Base-by-base conservation (phyloP, 1,140 invertebrate species). In the Aphelinus certus region DNA sequence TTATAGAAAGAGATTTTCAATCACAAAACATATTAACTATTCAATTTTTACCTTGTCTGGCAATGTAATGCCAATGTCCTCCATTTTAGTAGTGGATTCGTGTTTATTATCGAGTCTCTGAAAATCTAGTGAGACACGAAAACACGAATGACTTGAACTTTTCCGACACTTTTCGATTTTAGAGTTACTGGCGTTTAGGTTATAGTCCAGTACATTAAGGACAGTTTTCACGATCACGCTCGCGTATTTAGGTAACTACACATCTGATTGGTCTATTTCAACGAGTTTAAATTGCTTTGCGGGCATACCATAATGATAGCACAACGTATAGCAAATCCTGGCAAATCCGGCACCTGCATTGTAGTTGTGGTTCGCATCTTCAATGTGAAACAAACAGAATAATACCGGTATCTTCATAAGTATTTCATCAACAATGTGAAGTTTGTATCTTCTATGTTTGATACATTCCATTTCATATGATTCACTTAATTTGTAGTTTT, bases 31-130 rank as follows among this genome's bases (percentile, higher is more conserved):
- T 3, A 57, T 72, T 53, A 53, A 26, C 3, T 53, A 51, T 3
- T 53, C 26, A 26, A 26, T 26, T 26, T 26, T 26, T 88, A 93
- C 93, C 88, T 93, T 94, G 81, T 94, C 93, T 5, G 91, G 89
- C 56, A 93, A 82, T 80, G 91, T 88, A 77, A 93, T 89, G 76
- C 93, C 92, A 82, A 93, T 92, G 83, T 92, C 91, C 87, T 93
- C 92, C 92, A 93, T 93, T 85, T 82, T 85, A 77, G 3, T 46
- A 56, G 3, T 57, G 10, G 42, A 51, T 45, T 67, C 71, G 56
- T 43, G 64, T 56, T 55, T 49, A 49, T n/a, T 58, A 53, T 56
- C 47, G 26, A 10, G n/a, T 43, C 56, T 53, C 62, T 47, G 10
- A 67, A 68, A 74, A 43, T 60, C 61, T n/a, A 68, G 3, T 45